These are phyloP conservation scores for Linurgus olivaceus DNA, from an alignment of 2,797 vertebrate species.

Conservation along the genomic window DNA sequence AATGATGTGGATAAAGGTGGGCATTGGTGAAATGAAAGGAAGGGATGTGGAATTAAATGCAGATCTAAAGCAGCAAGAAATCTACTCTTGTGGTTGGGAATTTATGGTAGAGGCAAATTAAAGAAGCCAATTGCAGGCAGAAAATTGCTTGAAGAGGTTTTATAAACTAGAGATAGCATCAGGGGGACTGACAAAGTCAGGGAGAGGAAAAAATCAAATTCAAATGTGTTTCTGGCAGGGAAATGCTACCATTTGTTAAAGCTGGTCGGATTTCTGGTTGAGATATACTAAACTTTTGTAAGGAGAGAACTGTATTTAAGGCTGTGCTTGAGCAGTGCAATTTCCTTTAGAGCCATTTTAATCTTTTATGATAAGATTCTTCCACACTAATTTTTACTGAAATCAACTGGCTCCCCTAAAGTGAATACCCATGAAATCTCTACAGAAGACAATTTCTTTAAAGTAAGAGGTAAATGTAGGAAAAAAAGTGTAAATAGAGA, in stretches of 20 bases:
- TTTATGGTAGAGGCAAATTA: not conserved
- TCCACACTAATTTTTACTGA: not conserved
- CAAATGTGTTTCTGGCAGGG: not conserved
- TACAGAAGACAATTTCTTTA: not conserved
- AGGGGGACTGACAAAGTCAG: not conserved
- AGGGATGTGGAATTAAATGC: not conserved
- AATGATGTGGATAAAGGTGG: not conserved
- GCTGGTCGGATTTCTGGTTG: not conserved
- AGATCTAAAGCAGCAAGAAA: not conserved
- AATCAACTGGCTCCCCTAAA: not conserved
- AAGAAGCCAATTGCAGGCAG: not conserved
- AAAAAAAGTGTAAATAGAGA: not conserved
- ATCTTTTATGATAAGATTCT: not conserved
- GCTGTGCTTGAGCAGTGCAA: not conserved
- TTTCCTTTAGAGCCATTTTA: not conserved
- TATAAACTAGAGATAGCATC: not conserved
- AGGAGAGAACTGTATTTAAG: not conserved
- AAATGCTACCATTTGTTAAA: not conserved
- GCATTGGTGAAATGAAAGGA: not conserved
- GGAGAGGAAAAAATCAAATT: not conserved
- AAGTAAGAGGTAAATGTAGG: not conserved
- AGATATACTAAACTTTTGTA: not conserved
- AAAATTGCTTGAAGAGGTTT: not conserved
- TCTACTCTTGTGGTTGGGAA: not conserved
- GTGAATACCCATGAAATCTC: not conserved